These are phyloP conservation scores for Sitodiplosis mosellana DNA, from an alignment of 1,140 invertebrate genomes.

Conservation along the genomic window DNA sequence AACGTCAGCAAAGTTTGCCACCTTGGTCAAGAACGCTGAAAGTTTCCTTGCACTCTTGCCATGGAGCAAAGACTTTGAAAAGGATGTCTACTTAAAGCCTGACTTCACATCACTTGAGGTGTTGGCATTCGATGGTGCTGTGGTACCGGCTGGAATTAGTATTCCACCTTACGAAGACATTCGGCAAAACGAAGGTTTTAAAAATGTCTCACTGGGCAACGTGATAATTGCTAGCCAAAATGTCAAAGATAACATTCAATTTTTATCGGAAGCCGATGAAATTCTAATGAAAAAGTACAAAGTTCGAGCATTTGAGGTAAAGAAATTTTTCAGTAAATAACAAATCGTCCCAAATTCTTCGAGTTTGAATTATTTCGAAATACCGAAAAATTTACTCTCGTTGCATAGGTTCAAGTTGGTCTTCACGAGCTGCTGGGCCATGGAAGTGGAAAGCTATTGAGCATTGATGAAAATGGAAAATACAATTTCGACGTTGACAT, in stretches of 20 bases:
- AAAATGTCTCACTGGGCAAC: conserved; percentile 90
- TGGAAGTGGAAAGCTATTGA: conserved; percentile 83
- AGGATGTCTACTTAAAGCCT: conserved; percentile 76
- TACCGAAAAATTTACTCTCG: no score
- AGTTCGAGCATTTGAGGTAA: conserved; percentile 43
- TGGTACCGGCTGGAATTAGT: conserved; percentile 87
- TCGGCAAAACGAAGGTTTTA: conserved; percentile 84
- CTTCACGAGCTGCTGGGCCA: conserved; percentile 88
- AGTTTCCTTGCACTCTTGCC: conserved; percentile 62
- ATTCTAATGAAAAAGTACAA: conserved; percentile 50
- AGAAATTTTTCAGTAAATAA: no score
- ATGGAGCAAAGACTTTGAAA: conserved; percentile 77
- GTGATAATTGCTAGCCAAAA: conserved; percentile 76
- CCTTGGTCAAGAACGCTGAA: conserved; percentile 65
- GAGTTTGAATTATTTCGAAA: no score
- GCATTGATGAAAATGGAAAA: conserved; percentile 48
- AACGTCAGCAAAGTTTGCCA: conserved; percentile 74
- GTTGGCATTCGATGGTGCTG: conserved; percentile 73
- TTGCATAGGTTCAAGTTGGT: conserved; percentile 67
- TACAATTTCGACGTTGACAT: conserved; percentile 65
- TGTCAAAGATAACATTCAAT: conserved; percentile 54
- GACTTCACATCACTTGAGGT: conserved; percentile 96
- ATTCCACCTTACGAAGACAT: conserved; percentile 98
- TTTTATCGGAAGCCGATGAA: conserved; percentile 56
- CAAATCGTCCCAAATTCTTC: no score